A percentile compares a stretch with the other conserved stretches of the same genome.
These are phyloP conservation scores for Discoglossus pictus DNA, from an alignment of 2,797 vertebrate genomes.

Conservation along the genomic window DNA sequence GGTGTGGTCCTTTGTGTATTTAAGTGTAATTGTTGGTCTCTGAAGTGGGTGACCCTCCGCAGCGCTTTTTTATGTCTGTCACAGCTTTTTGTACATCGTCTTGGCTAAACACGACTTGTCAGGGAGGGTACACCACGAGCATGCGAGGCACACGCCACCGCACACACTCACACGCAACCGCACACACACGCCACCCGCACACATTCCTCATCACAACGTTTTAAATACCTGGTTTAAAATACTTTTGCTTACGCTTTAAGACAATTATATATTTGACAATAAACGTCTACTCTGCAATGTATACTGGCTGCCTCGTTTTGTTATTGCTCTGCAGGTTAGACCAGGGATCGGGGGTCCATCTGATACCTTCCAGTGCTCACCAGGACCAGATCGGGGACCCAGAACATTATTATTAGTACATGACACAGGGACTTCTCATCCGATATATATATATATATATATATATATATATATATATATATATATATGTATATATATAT, in stretches of 20 bases:
- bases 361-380: too few relatives aligned
- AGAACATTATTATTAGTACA: too few relatives aligned
- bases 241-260: conserved; percentile 36
- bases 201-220: conserved; percentile 7
- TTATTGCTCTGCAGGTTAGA: neutral
- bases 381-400: too few relatives aligned
- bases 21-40: conserved; percentile 33
- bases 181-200: conserved; percentile 31
- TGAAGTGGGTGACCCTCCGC: conserved; percentile 33
- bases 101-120: conserved; percentile 31
- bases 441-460: too few relatives aligned
- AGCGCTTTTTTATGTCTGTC: conserved; percentile 41
- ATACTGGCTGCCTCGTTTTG: neutral
- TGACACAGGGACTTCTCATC: too few relatives aligned
- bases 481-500: too few relatives aligned
- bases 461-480: too few relatives aligned
- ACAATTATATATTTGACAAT: conserved; percentile 46
- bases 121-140: conserved; percentile 36
- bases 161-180: neutral
- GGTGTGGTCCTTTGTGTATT: conserved; percentile 41
- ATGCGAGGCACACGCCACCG: conserved; percentile 42
- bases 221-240: conserved; percentile 24
- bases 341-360: too few relatives aligned
- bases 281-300: conserved; percentile 42
- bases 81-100: conserved; percentile 40